These are phyloP conservation scores for Corythoichthys haematopterus DNA, from an alignment of 2,113 vertebrate species.

Conservation along the genomic window DNA sequence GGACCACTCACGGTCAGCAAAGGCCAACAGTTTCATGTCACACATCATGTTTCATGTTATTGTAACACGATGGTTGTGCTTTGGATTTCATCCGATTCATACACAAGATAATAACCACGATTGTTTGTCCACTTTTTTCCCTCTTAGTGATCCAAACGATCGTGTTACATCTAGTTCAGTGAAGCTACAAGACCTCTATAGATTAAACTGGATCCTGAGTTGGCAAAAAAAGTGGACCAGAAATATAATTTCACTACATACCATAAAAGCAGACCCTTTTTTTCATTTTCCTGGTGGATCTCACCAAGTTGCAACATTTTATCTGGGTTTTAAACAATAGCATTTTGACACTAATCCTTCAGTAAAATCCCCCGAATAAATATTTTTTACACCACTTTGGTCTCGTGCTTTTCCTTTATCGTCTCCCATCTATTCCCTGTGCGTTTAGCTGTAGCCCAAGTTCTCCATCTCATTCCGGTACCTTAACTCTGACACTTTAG, in stretches of 20 bases:
- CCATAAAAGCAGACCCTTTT: not conserved
- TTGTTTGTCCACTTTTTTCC: not conserved
- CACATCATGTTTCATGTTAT: constrained; percentile 10
- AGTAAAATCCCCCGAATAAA: constrained; percentile 15
- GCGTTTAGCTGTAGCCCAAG: constrained; percentile 85
- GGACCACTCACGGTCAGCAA: constrained; percentile 21
- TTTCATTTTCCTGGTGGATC: not conserved
- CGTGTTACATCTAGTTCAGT: not conserved
- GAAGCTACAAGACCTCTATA: constrained; percentile 22
- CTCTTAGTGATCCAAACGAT: not conserved
- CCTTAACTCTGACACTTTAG: constrained; percentile 91
- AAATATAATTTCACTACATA: not conserved
- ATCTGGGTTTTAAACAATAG: constrained; percentile 26
- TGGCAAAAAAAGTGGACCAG: constrained; percentile 7
- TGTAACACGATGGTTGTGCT: constrained; percentile 45
- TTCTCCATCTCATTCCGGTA: constrained; percentile 96
- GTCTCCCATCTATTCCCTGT: not conserved
- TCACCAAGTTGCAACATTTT: not conserved
- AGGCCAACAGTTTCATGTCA: constrained; percentile 31
- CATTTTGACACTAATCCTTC: constrained; percentile 18
- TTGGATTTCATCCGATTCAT: constrained; percentile 24
- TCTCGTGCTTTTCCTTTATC: not conserved
- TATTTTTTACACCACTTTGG: constrained; percentile 22
- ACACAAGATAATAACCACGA: not conserved
- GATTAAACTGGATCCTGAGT: constrained; percentile 27